Evolutionary conservation across 2,797 vertebrate species (phyloP), one percentile per base, ranked within the genome.

Genomic region (Oryzias dopingdopingensis): DNA sequence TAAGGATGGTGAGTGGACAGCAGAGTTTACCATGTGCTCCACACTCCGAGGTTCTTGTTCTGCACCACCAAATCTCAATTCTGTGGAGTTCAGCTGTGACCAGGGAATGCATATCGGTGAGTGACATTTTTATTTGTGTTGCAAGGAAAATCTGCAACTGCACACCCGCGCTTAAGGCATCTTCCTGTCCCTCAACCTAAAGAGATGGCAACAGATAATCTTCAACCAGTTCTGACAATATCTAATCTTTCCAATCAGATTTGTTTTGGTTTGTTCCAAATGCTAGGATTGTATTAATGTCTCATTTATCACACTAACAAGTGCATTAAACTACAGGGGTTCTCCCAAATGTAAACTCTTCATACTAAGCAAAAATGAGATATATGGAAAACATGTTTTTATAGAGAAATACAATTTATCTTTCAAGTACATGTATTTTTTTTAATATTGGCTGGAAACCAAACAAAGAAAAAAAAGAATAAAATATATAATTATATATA

Each of bases 11-110:
- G 62, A 67, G 32, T 99, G 97, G 97, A 96, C 92, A 2, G 85
- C 92, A 47, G 88, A 93, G 61, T 95, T 99, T 77, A 90, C 87
- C 32, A 89, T 97, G 85, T 99, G 97, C 29, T 85, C 92, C 62
- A 91, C 71, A 22, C 79, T 98, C 18, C 79, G 59, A 52, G 96
- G 97, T 13, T 85, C 89, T 2, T 99, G 97, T 52, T 85, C 84
- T 0, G 62, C 86, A 0, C 96, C 93, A 0, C 62, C 82, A 0
- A 86, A 94, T 59, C 70, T 91, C 62, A 94, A 96, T 74, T 89
- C 86, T 0, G 90, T 99, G 57, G 94, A 98, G 70, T 97, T 96
- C 86, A 93, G 90, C 82, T 99, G 97, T 24, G 92, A 94, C 48
- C 84, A 93, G 40, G 95, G 94, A 16, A 90, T 91, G 0, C 65